These are phyloP conservation scores for Microcebus ravelobensis DNA, from an alignment of 2,113 vertebrate species.

Conservation along the genomic window DNA sequence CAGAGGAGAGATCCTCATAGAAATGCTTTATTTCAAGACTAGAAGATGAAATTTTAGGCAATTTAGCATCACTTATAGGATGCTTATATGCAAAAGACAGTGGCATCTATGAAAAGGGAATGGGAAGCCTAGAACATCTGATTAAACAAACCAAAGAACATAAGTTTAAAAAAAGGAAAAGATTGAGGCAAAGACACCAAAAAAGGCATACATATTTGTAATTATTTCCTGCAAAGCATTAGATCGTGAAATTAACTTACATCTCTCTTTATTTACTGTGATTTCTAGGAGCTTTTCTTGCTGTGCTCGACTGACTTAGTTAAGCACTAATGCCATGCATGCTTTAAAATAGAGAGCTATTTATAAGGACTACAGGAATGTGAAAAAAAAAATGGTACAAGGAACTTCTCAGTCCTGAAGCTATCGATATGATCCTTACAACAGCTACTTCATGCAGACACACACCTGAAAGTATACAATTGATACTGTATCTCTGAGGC, in stretches of 20 bases:
- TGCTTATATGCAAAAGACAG: not conserved
- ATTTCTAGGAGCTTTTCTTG: not conserved
- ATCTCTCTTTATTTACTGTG: not conserved
- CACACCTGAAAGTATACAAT: not conserved
- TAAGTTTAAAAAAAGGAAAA: not conserved
- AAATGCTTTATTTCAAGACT: not conserved
- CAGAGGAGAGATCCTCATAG: not conserved
- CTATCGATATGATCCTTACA: not conserved
- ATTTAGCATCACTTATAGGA: too few relatives aligned
- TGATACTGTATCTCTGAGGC: not conserved
- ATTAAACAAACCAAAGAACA: not conserved
- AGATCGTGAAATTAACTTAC: not conserved
- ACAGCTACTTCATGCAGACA: not conserved
- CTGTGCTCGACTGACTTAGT: not conserved
- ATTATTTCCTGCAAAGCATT: not conserved
- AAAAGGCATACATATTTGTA: not conserved
- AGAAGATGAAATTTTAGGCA: not conserved
- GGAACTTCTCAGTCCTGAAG: not conserved
- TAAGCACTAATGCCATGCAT: not conserved
- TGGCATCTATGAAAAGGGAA: not conserved
- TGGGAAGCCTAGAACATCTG: not conserved
- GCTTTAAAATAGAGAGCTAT: not conserved
- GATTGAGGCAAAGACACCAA: not conserved
- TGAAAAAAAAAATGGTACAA: not conserved
- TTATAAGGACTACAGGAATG: not conserved